Evolutionary conservation across 2,888 invertebrate genomes (phyloP), one percentile per base, ranked within the genome.

Genomic region (Sicus ferrugineus): DNA sequence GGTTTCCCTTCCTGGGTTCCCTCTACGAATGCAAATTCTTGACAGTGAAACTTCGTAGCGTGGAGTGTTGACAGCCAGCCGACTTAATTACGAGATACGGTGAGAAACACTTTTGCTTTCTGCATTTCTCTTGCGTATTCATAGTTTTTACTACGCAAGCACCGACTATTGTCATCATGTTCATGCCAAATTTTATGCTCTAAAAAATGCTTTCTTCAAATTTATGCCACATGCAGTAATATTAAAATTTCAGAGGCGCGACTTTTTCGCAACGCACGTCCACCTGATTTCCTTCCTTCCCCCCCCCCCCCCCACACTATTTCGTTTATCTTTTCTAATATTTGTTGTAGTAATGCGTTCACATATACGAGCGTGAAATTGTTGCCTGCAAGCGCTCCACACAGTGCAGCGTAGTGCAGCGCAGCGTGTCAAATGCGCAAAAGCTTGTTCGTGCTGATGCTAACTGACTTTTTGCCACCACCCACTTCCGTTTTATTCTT

Each of bases 401-500:
- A 19, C 34, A 19, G 21, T n/a, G n/a, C n/a, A n/a, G n/a, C 38
- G 30, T 28, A 16, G 21, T 34, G 23, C 42, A 7, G 26, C 42
- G 26, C 5, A 19, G 31, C 48, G 46, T 30, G 26, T 9, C 38
- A 63, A 63, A 63, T 63, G 46, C 46, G 63, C 63, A 48, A 48
- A 63, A 63, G 19, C 46, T 31, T 23, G 38, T 38, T 61, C 61
- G 61, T 42, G 21, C 58, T 46, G 46, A 46, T n/a, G n/a, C 31
- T 11, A 38, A 21, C 42, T 38, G 19, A 34, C 21, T 31, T 5
- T 28, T 26, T 21, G 38, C 21, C 42, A 42, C 19, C 52, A 21
- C 61, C 54, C 52, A 61, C 52, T 68, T 68, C 68, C 68, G 62
- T 34, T 68, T 58, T 31, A 46, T 42, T 28, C 46, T 19, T 50